A percentile compares a stretch with the other conserved stretches of the same genome.
These are phyloP conservation scores for Lepilemur septentrionalis DNA, from an alignment of 2,797 vertebrate genomes.

Conservation along the genomic window DNA sequence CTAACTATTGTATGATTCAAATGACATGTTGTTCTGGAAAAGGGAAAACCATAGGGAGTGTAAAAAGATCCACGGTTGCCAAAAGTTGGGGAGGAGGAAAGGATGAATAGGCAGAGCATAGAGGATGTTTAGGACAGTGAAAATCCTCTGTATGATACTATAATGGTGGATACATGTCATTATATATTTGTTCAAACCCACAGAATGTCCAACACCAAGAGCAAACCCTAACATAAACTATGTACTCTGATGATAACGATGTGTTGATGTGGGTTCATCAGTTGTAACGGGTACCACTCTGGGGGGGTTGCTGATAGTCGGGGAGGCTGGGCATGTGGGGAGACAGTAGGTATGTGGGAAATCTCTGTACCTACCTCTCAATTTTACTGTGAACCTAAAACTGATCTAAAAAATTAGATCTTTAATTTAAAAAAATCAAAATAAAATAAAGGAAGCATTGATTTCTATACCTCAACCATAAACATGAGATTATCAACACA, in stretches of 20 bases:
- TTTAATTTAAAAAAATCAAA: background rate
- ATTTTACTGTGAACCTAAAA: background rate
- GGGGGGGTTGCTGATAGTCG: rapidly evolving
- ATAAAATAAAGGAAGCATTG: background rate
- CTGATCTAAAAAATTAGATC: background rate
- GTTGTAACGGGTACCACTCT: background rate
- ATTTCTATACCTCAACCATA: background rate
- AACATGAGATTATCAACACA: background rate
- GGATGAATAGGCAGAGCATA: too few relatives aligned
- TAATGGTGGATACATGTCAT: background rate
- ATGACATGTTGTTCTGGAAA: background rate
- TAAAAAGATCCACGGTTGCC: background rate
- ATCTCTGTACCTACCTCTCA: background rate
- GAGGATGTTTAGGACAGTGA: background rate
- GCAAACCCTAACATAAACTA: background rate
- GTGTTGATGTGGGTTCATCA: too few relatives aligned
- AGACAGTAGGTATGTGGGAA: too few relatives aligned
- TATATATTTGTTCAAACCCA: background rate
- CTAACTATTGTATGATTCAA: background rate
- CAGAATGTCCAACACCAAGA: background rate
- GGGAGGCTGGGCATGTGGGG: background rate
- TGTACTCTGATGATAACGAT: too few relatives aligned
- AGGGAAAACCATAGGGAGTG: background rate
- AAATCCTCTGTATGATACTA: background rate
- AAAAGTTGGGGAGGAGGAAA: background rate